Base-by-base conservation (phyloP, 2,797 vertebrate genomes). In the Hippopotamyrus pictus region DNA sequence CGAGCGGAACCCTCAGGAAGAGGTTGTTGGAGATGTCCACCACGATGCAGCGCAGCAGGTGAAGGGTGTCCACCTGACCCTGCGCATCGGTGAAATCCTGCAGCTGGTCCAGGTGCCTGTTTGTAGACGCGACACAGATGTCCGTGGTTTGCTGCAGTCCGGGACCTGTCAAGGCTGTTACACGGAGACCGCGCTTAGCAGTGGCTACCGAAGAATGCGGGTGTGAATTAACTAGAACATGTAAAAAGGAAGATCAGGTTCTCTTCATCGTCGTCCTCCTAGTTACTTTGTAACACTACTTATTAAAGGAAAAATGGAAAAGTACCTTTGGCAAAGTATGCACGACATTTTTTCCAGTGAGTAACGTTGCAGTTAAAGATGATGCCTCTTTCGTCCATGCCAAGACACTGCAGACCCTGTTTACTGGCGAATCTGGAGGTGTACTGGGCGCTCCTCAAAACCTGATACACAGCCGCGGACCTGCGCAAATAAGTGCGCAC, bases 341-440 rank as follows among this genome's bases (percentile, higher is more conserved):
- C 95, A 8, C 98, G 96, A 0, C 96, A 92, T 93, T 94, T 96
- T 91, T 94, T 99, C 99, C 98, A 99, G 2, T 98, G 94, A 0
- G 91, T 90, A 0, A 97, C 92, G 33, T 99, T 96, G 29, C 97
- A 99, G 91, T 99, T 99, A 89, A 99, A 99, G 90, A 99, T 99
- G 84, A 99, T 95, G 1, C 98, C 98, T 0, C 96, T 98, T 91
- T 98, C 96, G 0, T 99, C 94, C 99, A 99, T 99, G 90, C 98
- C 98, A 0, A 99, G 94, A 89, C 97, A 98, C 92, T 97, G 95
- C 1, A 99, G 91, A 0, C 98, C 98, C 4, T 92, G 94, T 89
- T 96, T 97, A 91, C 97, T 99, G 73, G 96, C 98, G n/a, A 99
- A 99, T 2, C 98, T 95, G 87, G 96, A 96, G 0, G 91, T 94